Base-by-base conservation (phyloP, 2,888 invertebrate species). In the Cancer borealis region DNA sequence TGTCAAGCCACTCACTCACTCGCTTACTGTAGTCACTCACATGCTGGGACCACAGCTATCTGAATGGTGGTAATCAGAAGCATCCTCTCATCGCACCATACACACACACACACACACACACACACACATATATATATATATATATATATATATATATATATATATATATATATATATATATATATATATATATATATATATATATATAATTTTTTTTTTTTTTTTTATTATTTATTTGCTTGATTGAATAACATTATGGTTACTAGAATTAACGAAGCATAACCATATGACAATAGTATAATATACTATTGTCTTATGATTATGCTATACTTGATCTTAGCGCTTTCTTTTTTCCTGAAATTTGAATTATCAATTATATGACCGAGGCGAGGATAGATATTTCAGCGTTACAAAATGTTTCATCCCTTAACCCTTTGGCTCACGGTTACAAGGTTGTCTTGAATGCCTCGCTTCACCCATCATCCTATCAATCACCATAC, bases 121-220 rank as follows among this genome's bases (percentile, higher is more conserved):
- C 10, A 88, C 10, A 45, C 3, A 88, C 4, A 88, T 45, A 88
- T 88, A 88, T 26, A 88, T 45, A 88, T 88, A 88, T 88, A 39
- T 88, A 26, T 45, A 88, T 88, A 88, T 45, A 39, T 88, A 88
- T 88, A 39, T 88, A 88, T 88, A 88, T 88, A 26, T 45, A 88
- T 45, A 88, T 88, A 88, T 88, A 88, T 45, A 88, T 88, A 4
- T 88, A 39, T 88, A 88, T 88, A 30, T 88, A 88, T 30, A 88
- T 88, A 88, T 39, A 30, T 88, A 88, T 88, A 88, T 88, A 88
- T 88, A 3, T 88, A 88, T 88, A 4, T 88, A 88, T 88, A 88
- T 88, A 4, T 45, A 88, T 88, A 88, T 88, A 2, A 26, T 30
- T 88, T 2, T 88, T 30, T 26, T 2, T 49, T 49, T 49, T 0